Base-by-base conservation (phyloP, 2,797 vertebrate genomes). In the Lerista edwardsae region DNA sequence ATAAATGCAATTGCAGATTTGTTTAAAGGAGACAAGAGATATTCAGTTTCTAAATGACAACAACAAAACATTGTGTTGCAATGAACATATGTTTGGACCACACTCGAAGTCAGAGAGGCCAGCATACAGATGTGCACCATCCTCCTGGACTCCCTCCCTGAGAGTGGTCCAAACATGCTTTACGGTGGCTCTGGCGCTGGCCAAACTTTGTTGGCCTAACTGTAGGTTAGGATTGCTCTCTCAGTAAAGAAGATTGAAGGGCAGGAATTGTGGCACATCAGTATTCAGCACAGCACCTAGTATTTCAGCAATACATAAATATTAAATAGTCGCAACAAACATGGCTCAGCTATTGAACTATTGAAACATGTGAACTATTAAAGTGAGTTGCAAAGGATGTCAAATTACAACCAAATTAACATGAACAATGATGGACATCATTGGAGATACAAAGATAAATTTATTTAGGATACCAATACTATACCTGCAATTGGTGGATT, bases 401-500 rank as follows among this genome's bases (percentile, higher is more conserved):
- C 68, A 36, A 69, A 44, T 41, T 69, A 67, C 61, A 83, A 67
- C 23, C 9, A 23, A 2, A 19, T 55, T 55, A 55, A 55, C 8
- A 44, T 44, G 8, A 44, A 44, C 41, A 44, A 44, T 44, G 14
- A 55, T 55, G 51, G 15, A 77, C 0, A 4, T 85, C 41, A 65
- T 44, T 0, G 0, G 39, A 7, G 19, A 68, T 34, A 0, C 57
- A 31, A 89, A 84, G 29, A 88, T 64, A 34, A 39, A 6, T 77
- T 21, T 59, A 15, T 68, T 92, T 34, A 82, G 76, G 80, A 80
- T 21, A 27, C 1, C 68, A 80, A 0, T 73, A 86, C 65, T 90
- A n/a, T 96, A 97, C 96, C 96, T 94, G 96, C 94, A 88, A 95
- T 7, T 73, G 91, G 92, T 80, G 96, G 95, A 69, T 94, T 94